Evolutionary conservation across 2,113 vertebrate species (phyloP).

Genomic region (Mystacornis crossleyi): DNA sequence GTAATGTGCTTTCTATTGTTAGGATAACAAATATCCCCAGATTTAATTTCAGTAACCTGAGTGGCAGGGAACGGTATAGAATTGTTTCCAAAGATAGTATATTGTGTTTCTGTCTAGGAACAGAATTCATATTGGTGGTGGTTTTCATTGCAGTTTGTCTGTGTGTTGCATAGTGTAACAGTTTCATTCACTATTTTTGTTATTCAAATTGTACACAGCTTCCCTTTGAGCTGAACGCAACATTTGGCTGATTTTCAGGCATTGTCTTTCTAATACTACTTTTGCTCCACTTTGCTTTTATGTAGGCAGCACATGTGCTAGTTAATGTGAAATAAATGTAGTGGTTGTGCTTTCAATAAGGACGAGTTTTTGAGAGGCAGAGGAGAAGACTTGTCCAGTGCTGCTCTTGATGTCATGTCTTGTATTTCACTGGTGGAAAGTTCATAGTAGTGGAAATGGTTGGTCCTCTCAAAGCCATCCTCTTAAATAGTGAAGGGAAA

Average conservation of each 20-base stretch:
- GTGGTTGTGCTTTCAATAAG: not conserved
- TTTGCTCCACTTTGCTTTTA: not conserved
- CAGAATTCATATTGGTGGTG: not conserved
- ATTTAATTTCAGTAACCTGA: slow-evolving; percentile 54
- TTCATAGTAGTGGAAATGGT: not conserved
- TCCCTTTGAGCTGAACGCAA: not conserved
- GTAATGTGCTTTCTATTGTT: not conserved
- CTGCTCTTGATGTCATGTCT: not conserved
- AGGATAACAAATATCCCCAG: not conserved
- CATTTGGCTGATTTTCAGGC: not conserved
- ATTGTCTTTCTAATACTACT: not conserved
- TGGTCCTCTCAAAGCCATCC: not conserved
- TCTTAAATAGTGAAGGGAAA: not conserved
- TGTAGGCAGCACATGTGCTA: not conserved
- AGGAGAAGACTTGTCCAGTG: not conserved
- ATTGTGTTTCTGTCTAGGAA: slow-evolving; percentile 1
- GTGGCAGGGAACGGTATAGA: not conserved
- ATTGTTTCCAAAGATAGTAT: slow-evolving; percentile 30
- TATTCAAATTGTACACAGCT: not conserved
- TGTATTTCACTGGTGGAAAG: not conserved
- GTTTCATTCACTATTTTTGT: not conserved
- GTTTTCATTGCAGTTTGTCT: not conserved
- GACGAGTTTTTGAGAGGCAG: not conserved
- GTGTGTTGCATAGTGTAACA: not conserved
- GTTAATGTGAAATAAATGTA: not conserved